A percentile compares a stretch with the other conserved stretches of the same genome.
Evolutionary conservation across 2,888 invertebrate genomes (phyloP).

Genomic region (Lucinisca nassula): DNA sequence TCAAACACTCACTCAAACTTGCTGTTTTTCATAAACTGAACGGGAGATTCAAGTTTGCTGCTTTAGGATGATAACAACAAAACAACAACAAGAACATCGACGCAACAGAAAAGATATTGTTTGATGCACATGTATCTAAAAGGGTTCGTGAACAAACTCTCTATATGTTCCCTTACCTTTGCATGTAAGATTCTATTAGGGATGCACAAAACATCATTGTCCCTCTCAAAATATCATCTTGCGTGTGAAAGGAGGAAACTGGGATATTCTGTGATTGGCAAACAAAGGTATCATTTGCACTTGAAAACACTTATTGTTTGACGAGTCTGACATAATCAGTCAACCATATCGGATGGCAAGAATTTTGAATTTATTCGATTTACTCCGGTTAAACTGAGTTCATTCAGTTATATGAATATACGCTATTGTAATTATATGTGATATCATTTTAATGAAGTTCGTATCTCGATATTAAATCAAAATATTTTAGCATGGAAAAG

Average conservation of each 20-base stretch:
- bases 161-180: too few species aligned
- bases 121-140: not conserved
- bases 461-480: not conserved
- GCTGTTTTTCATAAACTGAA: too few species aligned
- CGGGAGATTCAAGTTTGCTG: too few species aligned
- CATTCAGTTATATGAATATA: slow-evolving; percentile 10
- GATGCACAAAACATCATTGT: not conserved
- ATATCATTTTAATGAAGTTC: slow-evolving; percentile 8
- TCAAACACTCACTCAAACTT: too few species aligned
- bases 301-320: not conserved
- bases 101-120: not conserved
- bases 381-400: not conserved
- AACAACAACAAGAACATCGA: not conserved
- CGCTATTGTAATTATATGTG: not conserved
- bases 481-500: not conserved
- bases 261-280: not conserved
- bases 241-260: not conserved
- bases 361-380: not conserved
- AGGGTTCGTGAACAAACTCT: too few species aligned
- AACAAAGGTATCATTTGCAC: not conserved
- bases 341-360: not conserved
- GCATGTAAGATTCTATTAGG: not conserved
- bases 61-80: too few species aligned
- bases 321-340: not conserved
- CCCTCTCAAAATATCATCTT: not conserved